A percentile compares a stretch with the other conserved stretches of the same genome.
Conservation (phyloP, 2,113 vertebrate species). For the Sceloporus undulatus region DNA sequence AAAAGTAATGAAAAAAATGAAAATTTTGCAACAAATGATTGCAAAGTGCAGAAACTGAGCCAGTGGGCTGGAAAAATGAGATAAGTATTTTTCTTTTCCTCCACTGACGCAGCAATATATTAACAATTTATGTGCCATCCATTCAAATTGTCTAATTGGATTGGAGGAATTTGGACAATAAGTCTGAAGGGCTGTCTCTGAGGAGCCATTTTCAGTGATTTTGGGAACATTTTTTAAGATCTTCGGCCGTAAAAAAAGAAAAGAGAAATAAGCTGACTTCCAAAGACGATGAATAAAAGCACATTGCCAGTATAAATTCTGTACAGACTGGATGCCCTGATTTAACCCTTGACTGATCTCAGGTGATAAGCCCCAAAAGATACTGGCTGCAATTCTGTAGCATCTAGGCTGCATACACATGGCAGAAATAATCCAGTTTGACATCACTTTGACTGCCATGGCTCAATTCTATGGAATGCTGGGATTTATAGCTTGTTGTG, state of each 20-base stretch:
- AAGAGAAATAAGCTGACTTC: constrained; percentile 36
- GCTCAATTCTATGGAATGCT: too few relatives aligned
- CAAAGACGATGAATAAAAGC: constrained; percentile 15
- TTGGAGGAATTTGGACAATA: constrained; percentile 65
- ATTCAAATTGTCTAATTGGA: constrained; percentile 73
- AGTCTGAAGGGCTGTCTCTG: constrained; percentile 66
- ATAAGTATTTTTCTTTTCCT: constrained; percentile 67
- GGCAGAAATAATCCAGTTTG: too few relatives aligned
- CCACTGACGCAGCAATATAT: constrained; percentile 71
- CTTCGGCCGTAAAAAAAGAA: neutral
- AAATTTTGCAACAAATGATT: constrained; percentile 70
- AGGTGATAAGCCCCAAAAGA: too few relatives aligned
- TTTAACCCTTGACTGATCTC: neutral
- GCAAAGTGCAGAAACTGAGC: constrained; percentile 65
- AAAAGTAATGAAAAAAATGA: constrained; percentile 75
- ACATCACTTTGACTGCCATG: too few relatives aligned
- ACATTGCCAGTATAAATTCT: neutral
- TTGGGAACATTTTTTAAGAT: constrained; percentile 52
- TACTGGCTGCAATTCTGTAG: too few relatives aligned
- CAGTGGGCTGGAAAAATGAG: constrained; percentile 70
- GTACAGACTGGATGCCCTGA: neutral
- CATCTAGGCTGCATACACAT: too few relatives aligned
- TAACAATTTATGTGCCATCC: constrained; percentile 74
- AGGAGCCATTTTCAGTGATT: constrained; percentile 48
- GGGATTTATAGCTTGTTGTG: too few relatives aligned